These are phyloP conservation scores for Cryptus viduatorius DNA, from an alignment of 2,888 invertebrate species.

Conservation along the genomic window DNA sequence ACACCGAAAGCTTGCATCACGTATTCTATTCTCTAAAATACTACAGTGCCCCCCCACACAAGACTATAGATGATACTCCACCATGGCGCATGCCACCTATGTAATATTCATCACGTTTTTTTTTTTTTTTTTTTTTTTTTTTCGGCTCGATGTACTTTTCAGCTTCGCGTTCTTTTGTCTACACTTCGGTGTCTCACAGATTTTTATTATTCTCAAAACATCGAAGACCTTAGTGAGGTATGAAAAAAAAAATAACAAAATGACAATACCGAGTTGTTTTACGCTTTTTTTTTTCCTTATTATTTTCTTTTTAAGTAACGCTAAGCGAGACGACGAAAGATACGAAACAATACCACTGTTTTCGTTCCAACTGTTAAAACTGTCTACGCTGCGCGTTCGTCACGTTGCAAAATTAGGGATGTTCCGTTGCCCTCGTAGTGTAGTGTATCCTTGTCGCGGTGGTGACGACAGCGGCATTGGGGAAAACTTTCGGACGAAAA, in stretches of 20 bases:
- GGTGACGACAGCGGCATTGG: conserved; percentile 12
- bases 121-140: conserved; percentile 50
- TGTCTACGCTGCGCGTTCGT: background rate
- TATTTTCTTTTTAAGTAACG: background rate
- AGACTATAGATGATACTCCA: conserved; percentile 35
- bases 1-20: conserved; percentile 56
- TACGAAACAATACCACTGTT: background rate
- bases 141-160: conserved; percentile 63
- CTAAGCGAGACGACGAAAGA: conserved; percentile 31
- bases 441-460: background rate
- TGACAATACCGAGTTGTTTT: background rate
- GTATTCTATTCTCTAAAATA: conserved; percentile 66
- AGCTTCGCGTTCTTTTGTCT: conserved; percentile 57
- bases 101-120: conserved; percentile 59
- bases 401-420: conserved; percentile 37
- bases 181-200: conserved; percentile 52
- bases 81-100: conserved; percentile 20
- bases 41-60: conserved; percentile 61
- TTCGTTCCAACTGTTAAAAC: background rate
- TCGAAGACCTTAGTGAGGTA: conserved; percentile 47
- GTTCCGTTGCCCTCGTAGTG: conserved; percentile 46
- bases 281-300: background rate
- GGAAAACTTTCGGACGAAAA: conserved; percentile 23
- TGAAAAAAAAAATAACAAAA: conserved; percentile 25
- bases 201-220: conserved; percentile 66